Percentiles rank a stretch among this genome's conserved stretches.
phyloP scores from a whole-genome alignment of 2,113 vertebrate species.

The Setophaga coronata region DNA sequence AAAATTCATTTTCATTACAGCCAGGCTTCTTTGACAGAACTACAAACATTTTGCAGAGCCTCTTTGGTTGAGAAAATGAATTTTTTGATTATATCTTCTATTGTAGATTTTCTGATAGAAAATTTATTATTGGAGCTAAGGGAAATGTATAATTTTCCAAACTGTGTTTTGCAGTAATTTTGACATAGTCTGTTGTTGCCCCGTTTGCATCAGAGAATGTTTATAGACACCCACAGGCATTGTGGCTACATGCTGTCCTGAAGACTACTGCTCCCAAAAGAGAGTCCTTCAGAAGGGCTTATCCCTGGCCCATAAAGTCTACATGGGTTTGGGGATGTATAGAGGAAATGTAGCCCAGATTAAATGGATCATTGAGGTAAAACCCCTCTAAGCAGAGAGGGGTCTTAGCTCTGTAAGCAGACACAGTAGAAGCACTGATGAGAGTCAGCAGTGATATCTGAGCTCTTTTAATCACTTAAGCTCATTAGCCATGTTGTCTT shows the following conservation, averaged over 20 bases:
- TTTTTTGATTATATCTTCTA: neutral
- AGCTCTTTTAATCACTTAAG: neutral
- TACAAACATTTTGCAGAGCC: neutral
- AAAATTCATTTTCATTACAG: neutral
- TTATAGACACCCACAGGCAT: neutral
- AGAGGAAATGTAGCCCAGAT: neutral
- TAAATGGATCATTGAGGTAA: neutral
- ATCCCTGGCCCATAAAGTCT: neutral
- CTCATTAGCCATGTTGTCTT: neutral
- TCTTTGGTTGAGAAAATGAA: neutral
- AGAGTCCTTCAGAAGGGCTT: neutral
- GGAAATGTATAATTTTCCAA: neutral
- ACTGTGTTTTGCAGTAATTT: neutral
- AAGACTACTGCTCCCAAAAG: neutral
- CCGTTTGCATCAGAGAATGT: neutral
- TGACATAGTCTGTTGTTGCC: neutral
- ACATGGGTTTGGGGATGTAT: neutral
- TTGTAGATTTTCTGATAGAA: neutral
- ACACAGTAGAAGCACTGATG: neutral
- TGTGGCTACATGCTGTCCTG: neutral
- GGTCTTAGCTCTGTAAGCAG: neutral
- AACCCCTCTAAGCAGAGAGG: neutral
- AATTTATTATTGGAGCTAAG: neutral
- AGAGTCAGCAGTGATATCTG: neutral
- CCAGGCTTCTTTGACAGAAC: neutral